Percentiles rank a stretch among this genome's conserved stretches.
These are phyloP conservation scores for Odontophorus gujanensis DNA, from an alignment of 2,113 vertebrate genomes.

Conservation along the genomic window DNA sequence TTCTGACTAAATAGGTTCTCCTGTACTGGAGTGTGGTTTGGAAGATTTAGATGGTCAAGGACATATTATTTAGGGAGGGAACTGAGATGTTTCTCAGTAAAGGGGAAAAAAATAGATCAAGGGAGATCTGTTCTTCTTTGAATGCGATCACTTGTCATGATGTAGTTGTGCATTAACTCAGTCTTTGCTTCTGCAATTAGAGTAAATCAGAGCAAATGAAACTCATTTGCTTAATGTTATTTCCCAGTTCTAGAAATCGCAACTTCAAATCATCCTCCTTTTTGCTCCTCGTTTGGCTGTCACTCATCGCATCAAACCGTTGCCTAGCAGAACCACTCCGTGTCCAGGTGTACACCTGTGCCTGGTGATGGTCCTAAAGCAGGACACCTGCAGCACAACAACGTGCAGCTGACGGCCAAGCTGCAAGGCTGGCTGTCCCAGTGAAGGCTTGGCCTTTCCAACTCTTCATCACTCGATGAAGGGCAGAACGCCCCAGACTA, in stretches of 20 bases:
- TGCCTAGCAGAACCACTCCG: not conserved
- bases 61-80: not conserved
- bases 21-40: not conserved
- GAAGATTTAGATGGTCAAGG: not conserved
- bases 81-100: not conserved
- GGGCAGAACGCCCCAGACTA: not conserved
- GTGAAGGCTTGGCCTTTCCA: not conserved
- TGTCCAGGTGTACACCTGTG: fast-evolving
- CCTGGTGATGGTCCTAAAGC: not conserved
- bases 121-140: not conserved
- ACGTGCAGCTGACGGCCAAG: no score
- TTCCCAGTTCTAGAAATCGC: not conserved
- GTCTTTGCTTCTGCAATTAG: not conserved
- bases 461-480: not conserved
- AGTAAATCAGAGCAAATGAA: not conserved
- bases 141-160: not conserved
- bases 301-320: not conserved
- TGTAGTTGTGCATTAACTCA: not conserved
- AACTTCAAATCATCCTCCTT: not conserved
- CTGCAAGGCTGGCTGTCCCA: fast-evolving
- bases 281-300: not conserved
- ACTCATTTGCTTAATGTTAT: not conserved
- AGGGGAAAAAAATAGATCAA: not conserved
- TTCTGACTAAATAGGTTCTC: not conserved
- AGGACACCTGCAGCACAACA: fast-evolving